These are phyloP conservation scores for Eupeodes latifasciatus DNA, from an alignment of 2,888 invertebrate genomes.

Conservation along the genomic window DNA sequence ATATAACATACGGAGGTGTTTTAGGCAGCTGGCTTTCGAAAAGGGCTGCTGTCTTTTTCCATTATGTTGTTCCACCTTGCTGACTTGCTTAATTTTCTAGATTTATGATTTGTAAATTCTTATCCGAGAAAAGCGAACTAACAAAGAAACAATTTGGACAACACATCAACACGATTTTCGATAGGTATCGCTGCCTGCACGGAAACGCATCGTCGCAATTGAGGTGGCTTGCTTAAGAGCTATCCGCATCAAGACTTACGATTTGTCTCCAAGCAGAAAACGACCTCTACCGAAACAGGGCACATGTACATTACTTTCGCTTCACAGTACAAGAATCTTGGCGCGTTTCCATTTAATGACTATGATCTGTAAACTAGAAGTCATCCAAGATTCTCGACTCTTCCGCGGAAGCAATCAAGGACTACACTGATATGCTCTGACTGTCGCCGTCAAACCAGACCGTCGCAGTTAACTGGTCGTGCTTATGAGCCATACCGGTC, in stretches of 20 bases:
- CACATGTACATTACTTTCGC: neutral
- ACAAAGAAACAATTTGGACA: neutral
- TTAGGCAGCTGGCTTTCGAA: neutral
- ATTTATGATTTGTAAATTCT: neutral
- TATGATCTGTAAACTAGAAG: neutral
- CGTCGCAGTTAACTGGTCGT: neutral
- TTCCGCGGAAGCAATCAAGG: neutral
- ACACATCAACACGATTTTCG: neutral
- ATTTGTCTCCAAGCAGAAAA: neutral
- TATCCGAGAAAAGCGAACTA: neutral
- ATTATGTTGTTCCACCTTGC: neutral
- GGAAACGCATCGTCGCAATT: neutral
- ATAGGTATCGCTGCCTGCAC: neutral
- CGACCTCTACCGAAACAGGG: neutral
- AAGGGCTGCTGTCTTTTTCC: neutral
- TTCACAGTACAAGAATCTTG: neutral
- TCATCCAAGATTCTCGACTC: neutral
- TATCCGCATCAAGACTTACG: slow-evolving; percentile 1
- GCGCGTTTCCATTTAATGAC: neutral
- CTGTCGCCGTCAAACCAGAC: neutral
- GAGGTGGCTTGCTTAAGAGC: neutral
- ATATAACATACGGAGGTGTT: neutral
- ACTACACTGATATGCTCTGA: neutral
- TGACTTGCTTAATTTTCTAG: neutral
- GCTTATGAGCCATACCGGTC: neutral